Evolutionary conservation across 2,888 invertebrate species (phyloP), one percentile per base, ranked within the genome.

Genomic region (Eilema sororculum): DNA sequence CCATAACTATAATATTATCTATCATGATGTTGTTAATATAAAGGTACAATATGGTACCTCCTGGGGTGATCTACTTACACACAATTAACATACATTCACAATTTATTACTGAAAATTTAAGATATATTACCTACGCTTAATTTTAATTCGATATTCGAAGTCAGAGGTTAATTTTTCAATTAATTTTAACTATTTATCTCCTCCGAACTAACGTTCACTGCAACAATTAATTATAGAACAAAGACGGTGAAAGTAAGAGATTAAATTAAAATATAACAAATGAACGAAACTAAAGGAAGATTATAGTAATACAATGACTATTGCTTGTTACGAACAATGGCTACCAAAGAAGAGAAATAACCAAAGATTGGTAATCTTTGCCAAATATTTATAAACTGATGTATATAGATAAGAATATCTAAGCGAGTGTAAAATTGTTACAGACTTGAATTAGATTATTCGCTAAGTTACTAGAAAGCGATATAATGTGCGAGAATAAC

Each of bases 261-360:
- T 87, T 58, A 88, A 88, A 92, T 93, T 90, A 87, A 87, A 89
- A 87, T 83, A 84, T 87, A 81, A 87, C 84, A 86, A 91, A 90
- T 90, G 88, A 91, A 88, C 79, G 85, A 80, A 76, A 68, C 78
- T 74, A 84, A 89, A 91, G 86, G 89, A 85, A 82, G 33, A 68
- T 79, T 78, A 81, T 58, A 25, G 58, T 58, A n/a, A n/a, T 25
- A 85, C 78, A 84, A 84, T 79, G 84, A 86, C 58, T 16, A 33
- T 61, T 61, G 33, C 13, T 87, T 86, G 65, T 89, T 85, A 81
- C 72, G 74, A 85, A 91, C 91, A 93, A 92, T 89, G 76, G 86
- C 67, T 46, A 69, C 69, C 74, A 78, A 79, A 86, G 77, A 85
- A 75, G 72, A 68, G 76, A 30, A 72, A 73, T 76, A 81, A 82